phyloP scores from a whole-genome alignment of 1,140 invertebrate species.

The Dreissena rostriformis region DNA sequence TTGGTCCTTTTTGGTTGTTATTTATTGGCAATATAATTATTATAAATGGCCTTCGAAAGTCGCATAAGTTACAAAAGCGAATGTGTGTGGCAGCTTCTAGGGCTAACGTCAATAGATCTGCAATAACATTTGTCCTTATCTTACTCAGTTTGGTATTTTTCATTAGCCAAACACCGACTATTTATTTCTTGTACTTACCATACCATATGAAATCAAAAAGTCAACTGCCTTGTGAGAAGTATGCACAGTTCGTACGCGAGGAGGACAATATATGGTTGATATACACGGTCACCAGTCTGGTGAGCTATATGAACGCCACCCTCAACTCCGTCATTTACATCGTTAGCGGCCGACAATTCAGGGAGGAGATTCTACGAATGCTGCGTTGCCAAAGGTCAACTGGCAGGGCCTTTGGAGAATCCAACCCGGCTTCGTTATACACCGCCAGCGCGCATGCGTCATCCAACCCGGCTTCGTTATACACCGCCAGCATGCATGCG shows the following conservation, averaged over 20 bases:
- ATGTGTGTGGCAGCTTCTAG: constrained; percentile 15
- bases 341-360: constrained; percentile 25
- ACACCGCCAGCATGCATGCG: no score
- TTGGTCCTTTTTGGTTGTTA: constrained; percentile 9
- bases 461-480: no score
- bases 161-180: constrained; percentile 36
- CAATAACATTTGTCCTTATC: constrained; percentile 31
- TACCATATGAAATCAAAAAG: constrained; percentile 14
- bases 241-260: constrained; percentile 13
- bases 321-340: constrained; percentile 30
- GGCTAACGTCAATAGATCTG: neutral
- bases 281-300: constrained; percentile 15
- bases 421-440: no score
- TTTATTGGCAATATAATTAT: constrained; percentile 28
- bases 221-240: constrained; percentile 16
- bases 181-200: constrained; percentile 37
- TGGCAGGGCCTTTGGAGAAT: no score
- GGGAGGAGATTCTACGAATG: constrained; percentile 19
- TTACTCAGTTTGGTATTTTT: constrained; percentile 35
- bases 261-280: constrained; percentile 28
- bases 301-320: constrained; percentile 34
- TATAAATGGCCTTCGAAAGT: neutral
- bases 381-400: constrained; percentile 6
- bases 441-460: no score
- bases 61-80: neutral